Conservation (phyloP, 1,140 invertebrate genomes). For the Drosophila lini region DNA sequence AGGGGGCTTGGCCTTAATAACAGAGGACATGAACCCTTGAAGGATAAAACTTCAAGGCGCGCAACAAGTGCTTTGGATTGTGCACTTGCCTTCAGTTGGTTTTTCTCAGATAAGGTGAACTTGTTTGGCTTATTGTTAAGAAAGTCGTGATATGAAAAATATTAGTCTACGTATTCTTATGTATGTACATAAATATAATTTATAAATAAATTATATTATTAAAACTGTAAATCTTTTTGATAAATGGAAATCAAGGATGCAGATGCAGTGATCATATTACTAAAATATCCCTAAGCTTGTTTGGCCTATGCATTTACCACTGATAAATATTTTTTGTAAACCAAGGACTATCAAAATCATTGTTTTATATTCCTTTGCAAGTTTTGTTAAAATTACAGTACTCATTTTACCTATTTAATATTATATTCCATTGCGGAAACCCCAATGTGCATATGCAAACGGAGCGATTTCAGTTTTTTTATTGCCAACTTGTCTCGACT, state of each 20-base stretch:
- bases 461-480: conserved; percentile 30
- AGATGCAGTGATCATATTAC: not conserved
- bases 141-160: conserved; percentile 3
- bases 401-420: not conserved
- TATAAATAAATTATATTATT: too few relatives aligned
- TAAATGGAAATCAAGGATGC: not conserved
- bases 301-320: not conserved
- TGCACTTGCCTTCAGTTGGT: not conserved
- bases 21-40: not conserved
- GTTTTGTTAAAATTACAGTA: not conserved
- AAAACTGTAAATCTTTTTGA: not conserved
- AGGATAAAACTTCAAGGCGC: conserved; percentile 16
- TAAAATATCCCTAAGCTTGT: not conserved
- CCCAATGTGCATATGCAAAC: conserved; percentile 33
- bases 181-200: too few relatives aligned
- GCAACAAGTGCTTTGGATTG: conserved; percentile 31
- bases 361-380: not conserved
- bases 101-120: not conserved
- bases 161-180: not conserved
- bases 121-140: conserved; percentile 1
- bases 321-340: not conserved
- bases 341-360: not conserved
- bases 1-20: conserved; percentile 27
- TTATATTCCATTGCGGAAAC: conserved; percentile 35
- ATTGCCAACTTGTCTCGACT: conserved; percentile 25